Conservation (phyloP, 2,888 invertebrate genomes). For the Gymnocheta viridis region DNA sequence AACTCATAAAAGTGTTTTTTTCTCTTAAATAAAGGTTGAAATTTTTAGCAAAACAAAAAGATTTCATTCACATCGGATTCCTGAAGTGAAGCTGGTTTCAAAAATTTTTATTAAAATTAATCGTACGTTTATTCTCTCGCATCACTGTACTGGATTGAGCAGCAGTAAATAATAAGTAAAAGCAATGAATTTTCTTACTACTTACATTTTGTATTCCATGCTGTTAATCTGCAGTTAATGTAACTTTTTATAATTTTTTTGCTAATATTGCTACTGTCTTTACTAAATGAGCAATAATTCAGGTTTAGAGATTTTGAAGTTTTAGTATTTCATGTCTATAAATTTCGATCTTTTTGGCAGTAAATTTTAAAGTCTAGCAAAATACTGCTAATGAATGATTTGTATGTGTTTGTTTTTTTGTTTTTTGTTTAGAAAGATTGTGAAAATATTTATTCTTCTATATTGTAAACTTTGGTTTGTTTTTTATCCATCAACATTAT, state of each 20-base stretch:
- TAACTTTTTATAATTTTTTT: slow-evolving; percentile 5
- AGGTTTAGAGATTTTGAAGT: background rate
- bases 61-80: too few relatives aligned
- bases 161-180: slow-evolving; percentile 9
- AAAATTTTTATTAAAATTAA: background rate
- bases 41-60: too few relatives aligned
- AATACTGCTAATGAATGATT: slow-evolving; percentile 33
- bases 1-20: too few relatives aligned
- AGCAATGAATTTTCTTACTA: slow-evolving; percentile 2
- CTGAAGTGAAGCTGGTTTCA: too few relatives aligned
- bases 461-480: background rate
- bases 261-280: background rate
- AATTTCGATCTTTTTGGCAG: background rate
- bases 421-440: background rate
- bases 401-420: background rate
- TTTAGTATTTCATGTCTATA: slow-evolving; percentile 17
- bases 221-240: slow-evolving; percentile 51
- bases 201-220: background rate
- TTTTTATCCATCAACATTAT: slow-evolving; percentile 32
- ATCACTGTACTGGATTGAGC: slow-evolving; percentile 14
- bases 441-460: background rate
- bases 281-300: background rate
- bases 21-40: too few relatives aligned
- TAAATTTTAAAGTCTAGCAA: background rate
- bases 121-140: background rate